Conservation (phyloP, 2,888 invertebrate species). For the Drosophila macrospina region DNA sequence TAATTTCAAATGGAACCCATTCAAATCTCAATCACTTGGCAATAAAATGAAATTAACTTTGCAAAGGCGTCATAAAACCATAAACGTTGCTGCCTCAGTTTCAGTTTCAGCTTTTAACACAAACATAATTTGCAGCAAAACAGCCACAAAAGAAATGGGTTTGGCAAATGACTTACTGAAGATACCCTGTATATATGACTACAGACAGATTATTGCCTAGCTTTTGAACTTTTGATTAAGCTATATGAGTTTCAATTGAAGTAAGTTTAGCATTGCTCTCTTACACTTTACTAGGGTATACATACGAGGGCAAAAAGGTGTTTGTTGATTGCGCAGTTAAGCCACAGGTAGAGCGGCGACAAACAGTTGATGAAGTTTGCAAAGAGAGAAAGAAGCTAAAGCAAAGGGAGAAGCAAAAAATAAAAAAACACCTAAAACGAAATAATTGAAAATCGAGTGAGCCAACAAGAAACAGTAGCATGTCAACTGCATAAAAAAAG, state of each 20-base stretch:
- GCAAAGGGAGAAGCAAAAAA: constrained; percentile 11
- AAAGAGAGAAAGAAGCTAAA: constrained; percentile 26
- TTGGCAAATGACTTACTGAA: not conserved
- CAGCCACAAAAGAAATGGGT: constrained; percentile 26
- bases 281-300: constrained; percentile 20
- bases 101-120: constrained; percentile 46
- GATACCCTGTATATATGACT: constrained; percentile 4
- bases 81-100: constrained; percentile 39
- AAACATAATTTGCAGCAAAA: constrained; percentile 76
- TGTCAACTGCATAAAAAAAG: constrained; percentile 62
- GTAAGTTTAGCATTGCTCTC: too few species aligned
- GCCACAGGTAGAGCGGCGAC: constrained; percentile 73
- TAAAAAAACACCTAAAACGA: constrained; percentile 56
- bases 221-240: not conserved
- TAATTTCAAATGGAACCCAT: constrained; percentile 61
- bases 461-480: constrained; percentile 53
- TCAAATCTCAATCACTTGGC: constrained; percentile 79
- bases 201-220: too few species aligned
- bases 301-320: constrained; percentile 42
- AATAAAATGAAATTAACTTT: constrained; percentile 82
- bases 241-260: not conserved
- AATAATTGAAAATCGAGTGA: constrained; percentile 79
- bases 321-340: constrained; percentile 65
- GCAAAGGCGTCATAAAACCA: constrained; percentile 69
- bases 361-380: constrained; percentile 77